phyloP scores from a whole-genome alignment of 2,113 vertebrate genomes.

The Atrichornis clamosus region DNA sequence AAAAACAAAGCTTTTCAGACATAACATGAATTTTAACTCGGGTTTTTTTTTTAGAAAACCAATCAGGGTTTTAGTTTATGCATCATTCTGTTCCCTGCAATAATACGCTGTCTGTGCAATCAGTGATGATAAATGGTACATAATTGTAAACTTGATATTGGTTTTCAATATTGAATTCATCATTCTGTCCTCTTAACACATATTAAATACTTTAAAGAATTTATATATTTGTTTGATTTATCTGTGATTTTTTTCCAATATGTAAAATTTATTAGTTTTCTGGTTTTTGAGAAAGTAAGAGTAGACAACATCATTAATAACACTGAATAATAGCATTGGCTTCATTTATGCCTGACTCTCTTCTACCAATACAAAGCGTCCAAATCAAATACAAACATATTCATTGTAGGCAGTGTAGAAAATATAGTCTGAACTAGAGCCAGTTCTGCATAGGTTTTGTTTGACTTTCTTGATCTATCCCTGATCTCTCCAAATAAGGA shows the following conservation, averaged over 20 bases:
- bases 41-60: slow-evolving; percentile 45
- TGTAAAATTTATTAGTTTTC: slow-evolving; percentile 81
- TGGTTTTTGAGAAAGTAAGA: slow-evolving; percentile 73
- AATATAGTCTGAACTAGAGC: not conserved
- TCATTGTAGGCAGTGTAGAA: slow-evolving; percentile 18
- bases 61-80: slow-evolving; percentile 70
- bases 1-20: slow-evolving; percentile 64
- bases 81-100: slow-evolving; percentile 59
- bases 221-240: slow-evolving; percentile 78
- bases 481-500: not conserved
- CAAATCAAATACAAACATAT: slow-evolving; percentile 68
- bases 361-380: slow-evolving; percentile 62
- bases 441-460: not conserved
- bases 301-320: slow-evolving; percentile 79
- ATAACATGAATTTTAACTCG: slow-evolving; percentile 59
- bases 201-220: slow-evolving; percentile 84
- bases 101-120: slow-evolving; percentile 69
- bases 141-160: slow-evolving; percentile 82
- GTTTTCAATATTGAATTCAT: slow-evolving; percentile 84
- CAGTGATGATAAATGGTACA: slow-evolving; percentile 79
- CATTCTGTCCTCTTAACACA: slow-evolving; percentile 83
- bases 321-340: slow-evolving; percentile 69
- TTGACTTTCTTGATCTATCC: not conserved
- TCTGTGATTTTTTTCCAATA: slow-evolving; percentile 73
- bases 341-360: slow-evolving; percentile 60